Evolutionary conservation across 2,113 vertebrate genomes (phyloP).

Genomic region (Centropus bengalensis): DNA sequence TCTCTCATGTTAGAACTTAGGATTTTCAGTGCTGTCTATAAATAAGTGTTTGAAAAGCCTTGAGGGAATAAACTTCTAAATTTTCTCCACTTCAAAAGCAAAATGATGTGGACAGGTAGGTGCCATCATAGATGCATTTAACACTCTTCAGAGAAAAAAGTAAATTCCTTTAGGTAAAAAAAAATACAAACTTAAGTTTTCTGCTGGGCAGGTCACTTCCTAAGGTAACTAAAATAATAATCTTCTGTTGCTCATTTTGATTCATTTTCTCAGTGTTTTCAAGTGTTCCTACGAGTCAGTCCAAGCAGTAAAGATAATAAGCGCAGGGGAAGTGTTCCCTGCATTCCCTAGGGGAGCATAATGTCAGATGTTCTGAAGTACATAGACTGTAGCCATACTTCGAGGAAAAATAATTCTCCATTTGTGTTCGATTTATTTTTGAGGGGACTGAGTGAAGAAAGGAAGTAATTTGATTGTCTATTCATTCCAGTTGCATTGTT

Average conservation of each 20-base stretch:
- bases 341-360: background rate
- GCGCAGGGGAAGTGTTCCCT: background rate
- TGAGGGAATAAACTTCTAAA: background rate
- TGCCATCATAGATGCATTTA: background rate
- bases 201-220: background rate
- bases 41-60: background rate
- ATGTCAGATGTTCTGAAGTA: background rate
- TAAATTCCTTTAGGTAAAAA: background rate
- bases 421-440: background rate
- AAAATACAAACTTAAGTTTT: background rate
- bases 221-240: background rate
- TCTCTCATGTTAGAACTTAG: background rate
- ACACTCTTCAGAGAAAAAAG: background rate
- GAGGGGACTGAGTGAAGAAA: background rate
- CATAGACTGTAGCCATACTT: background rate
- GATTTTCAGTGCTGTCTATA: background rate
- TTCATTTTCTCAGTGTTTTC: background rate
- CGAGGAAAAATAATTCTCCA: background rate
- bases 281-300: background rate
- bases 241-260: background rate
- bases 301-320: background rate
- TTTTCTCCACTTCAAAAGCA: background rate
- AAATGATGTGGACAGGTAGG: background rate
- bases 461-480: background rate
- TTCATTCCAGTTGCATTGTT: fast-evolving